Percentiles rank a stretch among this genome's conserved stretches.
phyloP scores from a whole-genome alignment of 2,113 vertebrate genomes.

The Corydoras sp. region DNA sequence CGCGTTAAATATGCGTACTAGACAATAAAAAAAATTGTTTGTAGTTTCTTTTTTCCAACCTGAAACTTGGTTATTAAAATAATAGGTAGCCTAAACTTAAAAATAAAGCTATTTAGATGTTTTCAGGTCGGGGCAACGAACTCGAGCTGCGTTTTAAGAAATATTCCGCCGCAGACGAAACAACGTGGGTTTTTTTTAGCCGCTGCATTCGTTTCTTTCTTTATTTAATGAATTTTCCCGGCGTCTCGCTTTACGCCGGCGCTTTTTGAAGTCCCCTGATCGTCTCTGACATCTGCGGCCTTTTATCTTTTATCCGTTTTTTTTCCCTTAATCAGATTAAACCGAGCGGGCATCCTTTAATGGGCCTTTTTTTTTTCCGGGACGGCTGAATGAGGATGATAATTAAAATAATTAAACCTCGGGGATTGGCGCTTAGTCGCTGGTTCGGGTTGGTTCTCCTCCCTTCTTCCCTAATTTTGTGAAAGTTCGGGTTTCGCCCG shows the following conservation, averaged over 20 bases:
- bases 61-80: too few species aligned
- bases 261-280: slow-evolving; percentile 67
- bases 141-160: too few species aligned
- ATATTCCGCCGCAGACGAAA: too few species aligned
- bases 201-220: too few species aligned
- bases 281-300: slow-evolving; percentile 71
- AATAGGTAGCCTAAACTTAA: too few species aligned
- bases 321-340: slow-evolving; percentile 73
- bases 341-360: slow-evolving; percentile 83
- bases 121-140: too few species aligned
- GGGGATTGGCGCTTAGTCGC: slow-evolving; percentile 63
- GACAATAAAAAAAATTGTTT: too few species aligned
- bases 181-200: too few species aligned
- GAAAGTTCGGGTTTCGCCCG: slow-evolving; percentile 61
- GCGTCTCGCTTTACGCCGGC: slow-evolving; percentile 59
- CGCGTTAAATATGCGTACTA: too few species aligned
- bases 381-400: slow-evolving; percentile 77
- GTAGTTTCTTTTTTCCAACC: too few species aligned
- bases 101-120: too few species aligned
- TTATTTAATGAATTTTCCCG: too few species aligned
- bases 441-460: slow-evolving; percentile 7
- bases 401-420: slow-evolving; percentile 92
- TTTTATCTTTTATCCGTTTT: slow-evolving; percentile 79
- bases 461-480: slow-evolving; percentile 68
- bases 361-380: slow-evolving; percentile 58